Conservation (phyloP, 1,140 invertebrate species). For the Solenopsis fugax region DNA sequence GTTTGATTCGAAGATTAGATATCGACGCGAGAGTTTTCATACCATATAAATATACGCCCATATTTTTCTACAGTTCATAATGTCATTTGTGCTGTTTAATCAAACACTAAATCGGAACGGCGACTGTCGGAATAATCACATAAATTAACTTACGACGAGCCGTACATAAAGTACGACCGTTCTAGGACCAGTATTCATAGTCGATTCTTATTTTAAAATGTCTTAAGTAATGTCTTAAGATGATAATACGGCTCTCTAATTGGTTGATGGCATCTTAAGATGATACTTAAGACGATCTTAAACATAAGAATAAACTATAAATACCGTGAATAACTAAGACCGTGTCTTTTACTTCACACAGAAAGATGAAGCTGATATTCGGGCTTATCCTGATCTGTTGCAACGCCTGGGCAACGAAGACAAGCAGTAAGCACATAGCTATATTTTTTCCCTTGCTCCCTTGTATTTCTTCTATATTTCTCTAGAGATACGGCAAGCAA, state of each 20-base stretch:
- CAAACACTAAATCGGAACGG: not conserved
- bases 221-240: too few relatives aligned
- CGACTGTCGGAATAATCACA: not conserved
- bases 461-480: not conserved
- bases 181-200: not conserved
- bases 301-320: too few relatives aligned
- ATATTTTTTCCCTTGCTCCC: not conserved
- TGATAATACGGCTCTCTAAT: too few relatives aligned
- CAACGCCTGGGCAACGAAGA: not conserved
- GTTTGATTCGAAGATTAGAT: not conserved
- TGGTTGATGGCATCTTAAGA: too few relatives aligned
- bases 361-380: constrained; percentile 9
- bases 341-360: not conserved
- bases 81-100: not conserved
- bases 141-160: constrained; percentile 1
- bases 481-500: not conserved
- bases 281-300: too few relatives aligned
- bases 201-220: too few relatives aligned
- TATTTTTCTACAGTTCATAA: not conserved
- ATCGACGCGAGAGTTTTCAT: not conserved
- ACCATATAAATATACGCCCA: not conserved
- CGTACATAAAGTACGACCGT: not conserved
- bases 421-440: not conserved
- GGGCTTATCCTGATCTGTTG: not conserved
- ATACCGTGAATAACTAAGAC: not conserved